These are phyloP conservation scores for Phortica magna DNA, from an alignment of 2,888 invertebrate species.

Conservation along the genomic window DNA sequence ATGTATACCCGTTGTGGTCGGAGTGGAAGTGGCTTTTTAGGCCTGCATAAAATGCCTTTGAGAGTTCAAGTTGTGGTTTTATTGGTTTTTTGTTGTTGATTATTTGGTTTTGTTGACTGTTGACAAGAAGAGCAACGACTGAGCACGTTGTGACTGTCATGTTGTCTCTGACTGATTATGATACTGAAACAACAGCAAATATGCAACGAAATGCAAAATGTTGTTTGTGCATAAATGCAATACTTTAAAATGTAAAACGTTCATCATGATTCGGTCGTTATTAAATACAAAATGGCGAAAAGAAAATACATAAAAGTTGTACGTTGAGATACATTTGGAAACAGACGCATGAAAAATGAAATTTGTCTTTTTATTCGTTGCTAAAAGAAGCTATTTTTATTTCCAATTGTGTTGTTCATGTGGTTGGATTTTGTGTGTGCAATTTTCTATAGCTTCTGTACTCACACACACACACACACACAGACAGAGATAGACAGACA, in stretches of 20 bases:
- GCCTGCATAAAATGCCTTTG: slow-evolving; percentile 21
- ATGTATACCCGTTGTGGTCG: no score
- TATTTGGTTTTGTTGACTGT: neutral
- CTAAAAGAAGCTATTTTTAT: slow-evolving; percentile 24
- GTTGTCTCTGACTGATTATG: neutral
- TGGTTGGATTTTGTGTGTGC: neutral
- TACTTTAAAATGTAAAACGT: no score
- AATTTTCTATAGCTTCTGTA: neutral
- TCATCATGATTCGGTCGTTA: no score
- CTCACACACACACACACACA: slow-evolving; percentile 31
- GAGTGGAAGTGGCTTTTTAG: neutral
- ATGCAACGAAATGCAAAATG: no score
- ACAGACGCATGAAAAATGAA: no score
- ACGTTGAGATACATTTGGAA: no score
- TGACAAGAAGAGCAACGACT: neutral
- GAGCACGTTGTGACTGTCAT: neutral
- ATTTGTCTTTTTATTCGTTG: slow-evolving; percentile 34
- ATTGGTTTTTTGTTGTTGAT: slow-evolving; percentile 17
- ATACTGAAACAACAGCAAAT: no score
- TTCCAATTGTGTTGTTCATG: neutral
- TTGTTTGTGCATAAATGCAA: no score
- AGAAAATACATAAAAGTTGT: no score
- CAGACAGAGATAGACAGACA: slow-evolving; percentile 46
- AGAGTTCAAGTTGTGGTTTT: slow-evolving; percentile 28
- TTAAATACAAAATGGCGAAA: no score